phyloP scores from a whole-genome alignment of 2,888 invertebrate genomes.

The Acheta domesticus region DNA sequence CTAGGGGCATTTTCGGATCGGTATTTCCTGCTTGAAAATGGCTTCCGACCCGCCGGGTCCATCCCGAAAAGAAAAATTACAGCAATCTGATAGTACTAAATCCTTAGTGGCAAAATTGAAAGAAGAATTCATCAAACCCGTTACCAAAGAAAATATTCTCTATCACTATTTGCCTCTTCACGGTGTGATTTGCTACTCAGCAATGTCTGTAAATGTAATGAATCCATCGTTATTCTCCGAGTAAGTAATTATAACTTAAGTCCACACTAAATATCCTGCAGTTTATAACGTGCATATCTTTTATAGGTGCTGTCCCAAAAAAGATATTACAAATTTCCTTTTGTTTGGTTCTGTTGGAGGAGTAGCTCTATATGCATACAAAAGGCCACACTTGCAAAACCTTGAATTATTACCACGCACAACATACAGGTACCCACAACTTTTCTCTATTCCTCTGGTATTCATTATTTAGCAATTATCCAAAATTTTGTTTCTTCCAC shows the following conservation, averaged over 20 bases:
- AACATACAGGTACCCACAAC: slow-evolving; percentile 60
- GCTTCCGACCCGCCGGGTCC: background rate
- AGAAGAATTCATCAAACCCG: slow-evolving; percentile 53
- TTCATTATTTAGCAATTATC: background rate
- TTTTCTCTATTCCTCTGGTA: slow-evolving; percentile 28
- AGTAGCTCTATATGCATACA: slow-evolving; percentile 77
- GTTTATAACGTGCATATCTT: slow-evolving; percentile 27
- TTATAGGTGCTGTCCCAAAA: slow-evolving; percentile 66
- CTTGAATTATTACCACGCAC: slow-evolving; percentile 60
- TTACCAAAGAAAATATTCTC: slow-evolving; percentile 67
- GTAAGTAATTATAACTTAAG: slow-evolving; percentile 47
- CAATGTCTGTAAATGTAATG: slow-evolving; percentile 79
- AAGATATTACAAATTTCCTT: slow-evolving; percentile 77
- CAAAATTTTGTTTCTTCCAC: slow-evolving; percentile 40
- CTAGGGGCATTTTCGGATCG: background rate
- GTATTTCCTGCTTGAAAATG: background rate
- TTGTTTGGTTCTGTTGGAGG: slow-evolving; percentile 78
- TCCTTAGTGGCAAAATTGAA: background rate
- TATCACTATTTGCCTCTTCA: slow-evolving; percentile 73
- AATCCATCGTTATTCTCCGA: slow-evolving; percentile 73
- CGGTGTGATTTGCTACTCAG: slow-evolving; percentile 72
- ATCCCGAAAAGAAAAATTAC: background rate
- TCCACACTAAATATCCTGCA: background rate
- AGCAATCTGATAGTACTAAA: background rate
- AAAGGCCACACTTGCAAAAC: slow-evolving; percentile 70